These are phyloP conservation scores for Coregonus sp. DNA, from an alignment of 2,797 vertebrate species.

Conservation along the genomic window DNA sequence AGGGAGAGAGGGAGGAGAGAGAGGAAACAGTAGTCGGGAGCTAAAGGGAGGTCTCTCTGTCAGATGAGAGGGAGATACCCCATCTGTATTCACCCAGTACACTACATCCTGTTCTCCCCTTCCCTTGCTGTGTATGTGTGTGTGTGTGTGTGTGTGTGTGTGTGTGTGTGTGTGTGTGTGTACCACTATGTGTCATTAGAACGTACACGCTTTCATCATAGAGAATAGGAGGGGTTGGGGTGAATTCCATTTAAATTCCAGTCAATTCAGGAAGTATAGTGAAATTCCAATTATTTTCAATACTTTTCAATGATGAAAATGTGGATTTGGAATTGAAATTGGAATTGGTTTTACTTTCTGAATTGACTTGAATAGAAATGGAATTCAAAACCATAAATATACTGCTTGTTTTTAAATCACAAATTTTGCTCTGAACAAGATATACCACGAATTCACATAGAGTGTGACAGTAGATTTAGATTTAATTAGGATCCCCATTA, in stretches of 20 bases:
- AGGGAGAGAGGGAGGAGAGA: slow-evolving; percentile 24
- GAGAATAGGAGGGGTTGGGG: neutral
- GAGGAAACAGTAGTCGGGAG: slow-evolving; percentile 41
- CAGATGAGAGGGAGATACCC: slow-evolving; percentile 40
- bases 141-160: neutral
- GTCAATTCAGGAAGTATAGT: neutral
- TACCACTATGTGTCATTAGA: neutral
- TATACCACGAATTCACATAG: no score
- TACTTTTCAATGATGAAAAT: neutral
- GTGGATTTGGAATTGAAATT: no score
- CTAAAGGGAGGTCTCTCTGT: slow-evolving; percentile 48
- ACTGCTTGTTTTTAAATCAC: no score
- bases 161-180: neutral
- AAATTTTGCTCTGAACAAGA: no score
- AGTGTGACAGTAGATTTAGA: no score
- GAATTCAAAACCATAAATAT: no score
- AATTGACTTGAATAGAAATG: no score
- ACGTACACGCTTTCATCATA: neutral
- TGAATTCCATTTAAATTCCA: neutral
- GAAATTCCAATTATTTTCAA: neutral
- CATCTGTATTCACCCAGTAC: slow-evolving; percentile 18
- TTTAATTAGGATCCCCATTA: no score
- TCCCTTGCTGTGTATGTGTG: no score
- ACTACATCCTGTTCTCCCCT: slow-evolving; percentile 1
- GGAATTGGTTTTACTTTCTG: no score